These are phyloP conservation scores for Hymenopus coronatus DNA, from an alignment of 2,888 invertebrate species.

Conservation along the genomic window DNA sequence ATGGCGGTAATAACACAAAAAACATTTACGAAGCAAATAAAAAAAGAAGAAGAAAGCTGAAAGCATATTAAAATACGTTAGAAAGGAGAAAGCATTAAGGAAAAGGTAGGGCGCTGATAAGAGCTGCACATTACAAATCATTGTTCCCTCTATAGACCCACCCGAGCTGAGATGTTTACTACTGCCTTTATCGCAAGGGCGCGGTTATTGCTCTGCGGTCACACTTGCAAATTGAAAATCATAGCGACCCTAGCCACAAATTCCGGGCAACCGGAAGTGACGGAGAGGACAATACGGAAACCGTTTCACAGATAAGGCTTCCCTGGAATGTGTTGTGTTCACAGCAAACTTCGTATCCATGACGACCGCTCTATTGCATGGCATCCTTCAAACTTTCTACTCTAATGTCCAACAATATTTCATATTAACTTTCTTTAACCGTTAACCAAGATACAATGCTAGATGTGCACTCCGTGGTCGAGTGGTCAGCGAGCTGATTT, in stretches of 20 bases:
- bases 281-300: background rate
- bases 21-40: too few species aligned
- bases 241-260: background rate
- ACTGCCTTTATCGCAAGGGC: background rate
- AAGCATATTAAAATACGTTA: too few species aligned
- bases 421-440: too few species aligned
- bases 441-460: too few species aligned
- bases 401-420: too few species aligned
- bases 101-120: background rate
- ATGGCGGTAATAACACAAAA: too few species aligned
- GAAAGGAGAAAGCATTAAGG: too few species aligned
- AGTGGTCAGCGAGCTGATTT: too few species aligned
- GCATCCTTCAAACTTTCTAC: too few species aligned
- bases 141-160: background rate
- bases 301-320: background rate
- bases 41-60: too few species aligned
- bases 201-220: background rate
- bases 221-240: constrained; percentile 17
- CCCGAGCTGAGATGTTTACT: background rate
- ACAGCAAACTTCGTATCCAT: background rate
- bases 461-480: too few species aligned
- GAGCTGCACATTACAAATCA: background rate
- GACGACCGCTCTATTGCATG: too few species aligned
- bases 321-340: background rate
- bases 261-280: background rate